phyloP scores from a whole-genome alignment of 2,888 invertebrate species.

The Rhagonycha fulva region DNA sequence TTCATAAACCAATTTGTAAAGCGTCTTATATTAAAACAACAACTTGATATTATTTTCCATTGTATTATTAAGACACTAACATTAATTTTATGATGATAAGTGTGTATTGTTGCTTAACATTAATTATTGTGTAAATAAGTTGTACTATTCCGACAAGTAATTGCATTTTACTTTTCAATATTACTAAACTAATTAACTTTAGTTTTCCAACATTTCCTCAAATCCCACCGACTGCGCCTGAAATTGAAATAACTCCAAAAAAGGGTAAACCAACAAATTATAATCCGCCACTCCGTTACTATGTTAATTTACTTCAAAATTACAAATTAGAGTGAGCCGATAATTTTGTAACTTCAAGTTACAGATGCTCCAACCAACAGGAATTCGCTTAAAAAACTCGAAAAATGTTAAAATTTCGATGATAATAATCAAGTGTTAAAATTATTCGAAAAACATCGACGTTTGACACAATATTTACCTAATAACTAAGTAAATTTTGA shows the following conservation, averaged over 20 bases:
- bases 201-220: background rate
- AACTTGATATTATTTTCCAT: background rate
- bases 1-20: constrained; percentile 21
- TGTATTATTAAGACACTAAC: background rate
- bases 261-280: no score
- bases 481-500: background rate
- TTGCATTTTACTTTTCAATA: background rate
- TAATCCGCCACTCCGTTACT: background rate
- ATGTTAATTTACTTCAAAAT: background rate
- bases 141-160: no score
- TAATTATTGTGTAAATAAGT: background rate
- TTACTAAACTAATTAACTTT: background rate
- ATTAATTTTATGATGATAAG: background rate
- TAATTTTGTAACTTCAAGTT: background rate
- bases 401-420: background rate
- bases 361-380: background rate
- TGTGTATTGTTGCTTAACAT: background rate
- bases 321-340: background rate
- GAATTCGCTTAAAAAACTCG: background rate
- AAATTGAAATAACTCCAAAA: no score
- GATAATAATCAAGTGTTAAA: background rate
- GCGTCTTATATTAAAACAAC: background rate
- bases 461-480: background rate
- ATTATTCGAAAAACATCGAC: background rate
- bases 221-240: background rate